Percentiles rank a stretch among this genome's conserved stretches.
Evolutionary conservation across 1,140 invertebrate genomes (phyloP).

Genomic region (Drosophila burlai): DNA sequence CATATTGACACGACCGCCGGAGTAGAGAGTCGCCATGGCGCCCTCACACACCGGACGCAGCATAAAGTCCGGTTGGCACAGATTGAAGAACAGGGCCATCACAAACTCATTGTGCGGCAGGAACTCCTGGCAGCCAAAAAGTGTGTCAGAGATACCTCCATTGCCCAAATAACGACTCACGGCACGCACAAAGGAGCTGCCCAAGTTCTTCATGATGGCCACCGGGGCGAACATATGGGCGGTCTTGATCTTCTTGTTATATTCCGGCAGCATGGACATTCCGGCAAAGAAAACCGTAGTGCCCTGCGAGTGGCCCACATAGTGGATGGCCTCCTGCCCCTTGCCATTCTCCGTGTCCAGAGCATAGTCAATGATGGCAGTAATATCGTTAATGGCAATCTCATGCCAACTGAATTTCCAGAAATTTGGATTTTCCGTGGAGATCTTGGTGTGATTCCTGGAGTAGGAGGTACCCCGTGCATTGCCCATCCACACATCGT

Average conservation of each 20-base stretch:
- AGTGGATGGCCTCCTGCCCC: conserved; percentile 86
- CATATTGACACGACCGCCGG: conserved; percentile 48
- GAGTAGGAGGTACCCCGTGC: conserved; percentile 85
- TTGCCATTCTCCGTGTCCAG: conserved; percentile 86
- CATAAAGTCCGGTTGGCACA: conserved; percentile 85
- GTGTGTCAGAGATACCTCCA: conserved; percentile 71
- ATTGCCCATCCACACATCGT: conserved; percentile 89
- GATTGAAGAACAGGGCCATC: conserved; percentile 63
- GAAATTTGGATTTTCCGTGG: conserved; percentile 86
- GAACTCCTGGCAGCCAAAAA: conserved; percentile 85
- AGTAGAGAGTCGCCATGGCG: conserved; percentile 8
- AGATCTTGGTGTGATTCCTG: conserved; percentile 82
- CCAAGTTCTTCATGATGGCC: conserved; percentile 83
- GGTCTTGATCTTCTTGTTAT: conserved; percentile 86
- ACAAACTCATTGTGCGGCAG: conserved; percentile 64
- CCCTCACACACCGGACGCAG: conserved; percentile 44
- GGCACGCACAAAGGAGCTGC: conserved; percentile 67
- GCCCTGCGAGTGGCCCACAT: conserved; percentile 89
- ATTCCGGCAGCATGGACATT: conserved; percentile 86
- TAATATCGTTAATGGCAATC: conserved; percentile 89
- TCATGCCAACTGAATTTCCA: conserved; percentile 89
- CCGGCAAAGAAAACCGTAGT: conserved; percentile 87
- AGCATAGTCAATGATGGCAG: conserved; percentile 89
- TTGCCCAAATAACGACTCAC: conserved; percentile 64
- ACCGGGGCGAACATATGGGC: conserved; percentile 88